These are phyloP conservation scores for Drosophila flavopinicola DNA, from an alignment of 2,888 invertebrate species.

Conservation along the genomic window DNA sequence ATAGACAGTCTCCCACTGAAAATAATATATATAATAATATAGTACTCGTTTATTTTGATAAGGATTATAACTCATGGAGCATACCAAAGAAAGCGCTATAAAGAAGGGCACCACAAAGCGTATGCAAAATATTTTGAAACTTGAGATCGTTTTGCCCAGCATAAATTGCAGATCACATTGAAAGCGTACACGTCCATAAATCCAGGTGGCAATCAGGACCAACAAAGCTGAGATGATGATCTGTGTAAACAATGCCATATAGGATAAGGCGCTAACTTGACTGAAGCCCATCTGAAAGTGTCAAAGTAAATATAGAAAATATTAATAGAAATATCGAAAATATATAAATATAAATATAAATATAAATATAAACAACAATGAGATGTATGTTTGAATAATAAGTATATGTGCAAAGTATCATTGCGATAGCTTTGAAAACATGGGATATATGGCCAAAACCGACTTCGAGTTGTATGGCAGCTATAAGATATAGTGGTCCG, in stretches of 20 bases:
- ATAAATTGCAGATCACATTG: conserved; percentile 89
- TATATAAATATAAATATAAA: too few relatives aligned
- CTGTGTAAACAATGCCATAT: conserved; percentile 76
- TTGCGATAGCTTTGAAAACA: too few relatives aligned
- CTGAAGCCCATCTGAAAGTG: conserved; percentile 76
- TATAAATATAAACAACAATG: too few relatives aligned
- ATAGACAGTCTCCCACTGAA: conserved; percentile 39
- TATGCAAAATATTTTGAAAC: conserved; percentile 83
- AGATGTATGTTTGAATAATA: too few relatives aligned
- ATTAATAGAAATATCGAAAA: too few relatives aligned
- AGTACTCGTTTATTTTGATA: too few relatives aligned
- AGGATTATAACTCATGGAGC: conserved; percentile 5
- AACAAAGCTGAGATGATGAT: conserved; percentile 89
- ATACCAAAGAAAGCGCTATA: conserved; percentile 74
- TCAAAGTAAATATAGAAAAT: not conserved
- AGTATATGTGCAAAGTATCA: too few relatives aligned
- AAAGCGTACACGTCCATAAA: conserved; percentile 89
- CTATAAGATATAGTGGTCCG: too few relatives aligned
- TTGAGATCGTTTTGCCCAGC: conserved; percentile 87
- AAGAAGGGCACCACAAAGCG: conserved; percentile 81
- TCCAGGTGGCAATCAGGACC: conserved; percentile 92
- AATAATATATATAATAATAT: not conserved
- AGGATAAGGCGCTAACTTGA: conserved; percentile 75
- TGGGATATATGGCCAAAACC: too few relatives aligned
- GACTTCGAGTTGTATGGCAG: too few relatives aligned